A percentile compares a stretch with the other conserved stretches of the same genome.
These are phyloP conservation scores for Bombus balteatus DNA, from an alignment of 1,140 invertebrate genomes.

Conservation along the genomic window DNA sequence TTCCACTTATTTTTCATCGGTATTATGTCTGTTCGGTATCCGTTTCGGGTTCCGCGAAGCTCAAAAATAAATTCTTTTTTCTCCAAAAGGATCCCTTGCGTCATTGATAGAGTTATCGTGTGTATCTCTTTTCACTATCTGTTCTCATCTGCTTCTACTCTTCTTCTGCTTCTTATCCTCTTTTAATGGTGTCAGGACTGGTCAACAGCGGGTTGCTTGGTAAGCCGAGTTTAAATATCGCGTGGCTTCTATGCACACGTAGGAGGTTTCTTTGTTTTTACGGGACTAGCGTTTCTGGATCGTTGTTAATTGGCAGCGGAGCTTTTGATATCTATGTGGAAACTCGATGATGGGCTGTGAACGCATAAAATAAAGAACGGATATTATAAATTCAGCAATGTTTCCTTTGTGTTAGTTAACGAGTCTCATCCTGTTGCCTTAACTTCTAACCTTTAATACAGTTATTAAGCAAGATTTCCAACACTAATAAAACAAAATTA, in stretches of 20 bases:
- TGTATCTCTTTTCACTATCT: neutral
- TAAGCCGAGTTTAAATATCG: neutral
- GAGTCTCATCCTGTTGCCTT: too few relatives aligned
- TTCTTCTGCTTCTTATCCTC: neutral
- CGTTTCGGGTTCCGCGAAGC: neutral
- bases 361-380: neutral
- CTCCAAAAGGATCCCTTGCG: neutral
- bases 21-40: conserved; percentile 5
- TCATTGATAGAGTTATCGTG: neutral
- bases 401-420: too few relatives aligned
- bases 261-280: neutral
- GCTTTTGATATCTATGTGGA: neutral
- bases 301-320: neutral
- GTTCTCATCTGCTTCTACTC: neutral
- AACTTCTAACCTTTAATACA: too few relatives aligned
- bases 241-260: neutral
- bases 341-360: neutral
- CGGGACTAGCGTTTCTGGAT: neutral
- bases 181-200: neutral
- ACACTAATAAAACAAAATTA: too few relatives aligned
- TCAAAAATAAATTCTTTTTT: conserved; percentile 4
- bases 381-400: neutral
- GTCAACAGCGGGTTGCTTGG: neutral
- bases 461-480: too few relatives aligned
- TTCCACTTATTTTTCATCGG: conserved; percentile 5